A percentile compares a stretch with the other conserved stretches of the same genome.
These are phyloP conservation scores for Datnioides undecimradiatus DNA, from an alignment of 2,113 vertebrate genomes.

Conservation along the genomic window DNA sequence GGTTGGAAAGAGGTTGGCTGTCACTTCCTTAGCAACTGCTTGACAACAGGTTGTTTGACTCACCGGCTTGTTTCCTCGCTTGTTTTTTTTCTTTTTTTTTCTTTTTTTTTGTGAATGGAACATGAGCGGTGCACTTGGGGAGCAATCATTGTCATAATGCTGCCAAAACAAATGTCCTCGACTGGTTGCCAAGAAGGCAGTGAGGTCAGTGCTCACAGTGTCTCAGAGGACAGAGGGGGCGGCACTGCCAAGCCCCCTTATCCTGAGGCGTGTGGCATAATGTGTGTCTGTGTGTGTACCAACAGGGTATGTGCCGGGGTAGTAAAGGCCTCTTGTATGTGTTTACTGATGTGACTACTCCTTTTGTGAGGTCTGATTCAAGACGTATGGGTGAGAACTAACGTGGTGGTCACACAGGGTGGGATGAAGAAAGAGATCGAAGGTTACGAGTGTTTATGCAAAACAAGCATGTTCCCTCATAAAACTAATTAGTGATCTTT, in stretches of 20 bases:
- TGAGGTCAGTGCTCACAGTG: slow-evolving; percentile 49
- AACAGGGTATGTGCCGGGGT: neutral
- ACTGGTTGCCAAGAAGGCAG: slow-evolving; percentile 52
- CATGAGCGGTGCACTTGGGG: slow-evolving; percentile 27
- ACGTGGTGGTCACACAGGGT: neutral
- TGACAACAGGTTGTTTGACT: slow-evolving; percentile 32
- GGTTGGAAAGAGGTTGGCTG: slow-evolving; percentile 13
- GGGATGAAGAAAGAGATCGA: slow-evolving; percentile 2
- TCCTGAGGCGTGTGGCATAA: slow-evolving; percentile 25
- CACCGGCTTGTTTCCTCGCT: slow-evolving; percentile 1
- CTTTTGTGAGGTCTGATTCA: slow-evolving; percentile 1
- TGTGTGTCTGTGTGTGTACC: slow-evolving; percentile 26
- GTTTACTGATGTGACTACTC: slow-evolving; percentile 38
- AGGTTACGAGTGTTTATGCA: slow-evolving; percentile 60
- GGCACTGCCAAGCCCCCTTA: slow-evolving; percentile 35
- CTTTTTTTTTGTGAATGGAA: slow-evolving; percentile 34
- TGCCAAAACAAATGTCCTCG: slow-evolving; percentile 66
- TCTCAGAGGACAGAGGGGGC: slow-evolving; percentile 9
- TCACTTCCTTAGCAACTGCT: slow-evolving; percentile 50
- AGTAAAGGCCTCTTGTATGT: slow-evolving; percentile 46
- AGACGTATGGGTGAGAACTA: neutral
- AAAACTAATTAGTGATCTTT: slow-evolving; percentile 66
- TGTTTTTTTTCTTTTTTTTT: neutral
- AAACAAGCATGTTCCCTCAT: slow-evolving; percentile 47
- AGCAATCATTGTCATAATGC: slow-evolving; percentile 44